These are phyloP conservation scores for Poeciliopsis retropinna DNA, from an alignment of 2,113 vertebrate genomes.

Conservation along the genomic window DNA sequence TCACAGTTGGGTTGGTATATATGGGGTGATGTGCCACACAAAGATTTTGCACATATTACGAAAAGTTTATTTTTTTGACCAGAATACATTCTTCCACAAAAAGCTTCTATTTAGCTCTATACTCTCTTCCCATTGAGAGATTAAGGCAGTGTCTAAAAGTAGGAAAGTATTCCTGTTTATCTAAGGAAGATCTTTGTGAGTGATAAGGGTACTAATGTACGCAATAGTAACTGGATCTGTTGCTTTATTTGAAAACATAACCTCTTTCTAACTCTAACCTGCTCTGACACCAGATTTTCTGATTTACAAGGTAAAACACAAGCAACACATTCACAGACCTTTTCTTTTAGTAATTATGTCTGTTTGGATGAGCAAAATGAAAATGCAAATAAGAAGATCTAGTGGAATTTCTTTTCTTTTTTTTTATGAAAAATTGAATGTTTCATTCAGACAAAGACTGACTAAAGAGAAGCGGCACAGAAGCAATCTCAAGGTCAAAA, in stretches of 20 bases:
- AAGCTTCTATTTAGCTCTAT: not conserved
- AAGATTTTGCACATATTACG: not conserved
- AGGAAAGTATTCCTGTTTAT: conserved; percentile 56
- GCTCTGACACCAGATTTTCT: conserved; percentile 25
- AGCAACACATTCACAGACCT: conserved; percentile 10
- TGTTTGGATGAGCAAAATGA: conserved; percentile 5
- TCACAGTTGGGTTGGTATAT: not conserved
- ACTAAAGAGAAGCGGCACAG: conserved; percentile 8
- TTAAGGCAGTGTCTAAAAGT: conserved; percentile 27
- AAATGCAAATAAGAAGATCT: conserved; percentile 1
- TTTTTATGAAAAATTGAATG: conserved; percentile 14
- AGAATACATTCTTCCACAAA: not conserved
- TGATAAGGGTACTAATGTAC: conserved; percentile 52
- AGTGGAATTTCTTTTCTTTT: not conserved
- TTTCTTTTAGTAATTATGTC: conserved; percentile 32
- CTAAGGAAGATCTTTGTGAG: conserved; percentile 39
- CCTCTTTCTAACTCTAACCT: conserved; percentile 13
- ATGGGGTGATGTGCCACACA: not conserved
- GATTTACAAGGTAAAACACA: conserved; percentile 5
- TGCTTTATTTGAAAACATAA: conserved; percentile 43
- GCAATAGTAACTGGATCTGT: conserved; percentile 46
- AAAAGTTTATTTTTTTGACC: not conserved
- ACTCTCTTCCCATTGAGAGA: not conserved
- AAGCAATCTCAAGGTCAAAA: conserved; percentile 63
- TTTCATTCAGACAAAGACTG: conserved; percentile 5